Percentiles rank a stretch among this genome's conserved stretches.
Conservation (phyloP, 2,797 vertebrate genomes). For the Sebastes flavidus region DNA sequence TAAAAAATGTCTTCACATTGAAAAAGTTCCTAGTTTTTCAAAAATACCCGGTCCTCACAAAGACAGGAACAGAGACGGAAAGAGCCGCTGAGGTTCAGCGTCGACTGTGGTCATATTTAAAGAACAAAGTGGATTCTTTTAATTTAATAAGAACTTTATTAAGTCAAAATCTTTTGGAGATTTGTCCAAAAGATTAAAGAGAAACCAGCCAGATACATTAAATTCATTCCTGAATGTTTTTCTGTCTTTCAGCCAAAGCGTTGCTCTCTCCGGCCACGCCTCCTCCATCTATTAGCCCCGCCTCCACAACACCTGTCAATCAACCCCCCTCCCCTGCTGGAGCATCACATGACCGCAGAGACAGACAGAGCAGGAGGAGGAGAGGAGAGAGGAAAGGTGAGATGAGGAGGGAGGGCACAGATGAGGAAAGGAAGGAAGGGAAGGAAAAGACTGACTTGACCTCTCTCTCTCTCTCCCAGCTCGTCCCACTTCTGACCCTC, state of each 20-base stretch:
- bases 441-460: neutral
- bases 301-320: constrained; percentile 8
- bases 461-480: constrained; percentile 2
- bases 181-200: neutral
- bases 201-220: neutral
- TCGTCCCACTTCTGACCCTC: constrained; percentile 1
- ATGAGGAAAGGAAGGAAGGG: neutral
- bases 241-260: constrained; percentile 52
- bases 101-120: neutral
- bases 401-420: neutral
- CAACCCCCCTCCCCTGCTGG: neutral
- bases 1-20: too few relatives aligned
- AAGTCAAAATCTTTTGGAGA: neutral
- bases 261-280: constrained; percentile 39
- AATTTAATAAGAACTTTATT: constrained; percentile 13
- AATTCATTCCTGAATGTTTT: neutral
- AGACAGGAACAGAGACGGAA: neutral
- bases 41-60: neutral
- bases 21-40: too few relatives aligned
- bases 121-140: neutral
- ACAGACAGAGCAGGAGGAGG: constrained; percentile 78
- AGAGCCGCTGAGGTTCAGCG: neutral
- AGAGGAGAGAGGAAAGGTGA: constrained; percentile 84
- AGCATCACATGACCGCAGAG: constrained; percentile 40
- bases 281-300: constrained; percentile 19